Percentiles rank a stretch among this genome's conserved stretches.
Conservation (phyloP, 2,888 invertebrate species). For the Melanchra persicariae region DNA sequence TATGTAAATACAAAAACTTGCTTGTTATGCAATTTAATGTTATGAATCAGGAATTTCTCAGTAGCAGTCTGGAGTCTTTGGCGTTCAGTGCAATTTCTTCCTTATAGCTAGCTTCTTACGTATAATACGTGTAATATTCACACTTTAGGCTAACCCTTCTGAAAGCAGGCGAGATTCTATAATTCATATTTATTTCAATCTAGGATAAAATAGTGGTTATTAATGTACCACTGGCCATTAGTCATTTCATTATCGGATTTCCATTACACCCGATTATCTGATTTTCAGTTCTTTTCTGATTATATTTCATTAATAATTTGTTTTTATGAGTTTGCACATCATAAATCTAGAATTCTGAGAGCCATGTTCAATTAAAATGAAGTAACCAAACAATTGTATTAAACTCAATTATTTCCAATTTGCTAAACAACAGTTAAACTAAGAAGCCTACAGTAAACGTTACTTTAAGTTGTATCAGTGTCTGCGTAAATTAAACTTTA, state of each 20-base stretch:
- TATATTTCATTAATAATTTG: not conserved
- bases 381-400: slow-evolving; percentile 17
- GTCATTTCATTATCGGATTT: slow-evolving; percentile 13
- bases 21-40: not conserved
- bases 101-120: too few species aligned
- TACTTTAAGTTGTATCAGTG: slow-evolving; percentile 29
- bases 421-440: slow-evolving; percentile 19
- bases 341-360: slow-evolving; percentile 8
- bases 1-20: not conserved
- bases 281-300: too few species aligned
- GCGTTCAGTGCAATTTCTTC: too few species aligned
- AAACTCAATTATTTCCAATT: slow-evolving; percentile 40
- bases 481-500: slow-evolving; percentile 29
- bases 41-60: too few species aligned
- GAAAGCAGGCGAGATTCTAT: not conserved
- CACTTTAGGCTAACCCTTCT: not conserved
- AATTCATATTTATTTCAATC: slow-evolving; percentile 1
- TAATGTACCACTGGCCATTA: not conserved
- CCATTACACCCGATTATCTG: too few species aligned
- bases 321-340: not conserved
- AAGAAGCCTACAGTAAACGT: slow-evolving; percentile 28
- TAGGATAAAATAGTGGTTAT: not conserved
- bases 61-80: too few species aligned
- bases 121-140: not conserved
- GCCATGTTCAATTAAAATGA: slow-evolving; percentile 2